Evolutionary conservation across 1,140 invertebrate species (phyloP).

Genomic region (Ylistrum balloti): DNA sequence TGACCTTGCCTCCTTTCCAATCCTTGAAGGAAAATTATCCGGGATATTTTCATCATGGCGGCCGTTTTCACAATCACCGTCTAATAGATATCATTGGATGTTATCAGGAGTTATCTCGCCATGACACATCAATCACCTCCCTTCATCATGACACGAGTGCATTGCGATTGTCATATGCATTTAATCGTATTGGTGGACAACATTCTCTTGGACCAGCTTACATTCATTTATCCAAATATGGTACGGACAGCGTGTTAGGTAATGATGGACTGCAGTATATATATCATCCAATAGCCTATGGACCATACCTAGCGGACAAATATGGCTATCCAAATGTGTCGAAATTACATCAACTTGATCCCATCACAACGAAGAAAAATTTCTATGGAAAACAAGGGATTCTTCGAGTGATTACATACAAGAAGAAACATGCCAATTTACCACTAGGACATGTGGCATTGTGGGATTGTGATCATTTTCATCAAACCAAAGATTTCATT

Average conservation of each 20-base stretch:
- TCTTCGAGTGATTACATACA: conserved; percentile 78
- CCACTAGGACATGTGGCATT: conserved; percentile 79
- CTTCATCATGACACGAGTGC: conserved; percentile 78
- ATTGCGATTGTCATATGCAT: conserved; percentile 75
- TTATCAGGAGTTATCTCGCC: conserved; percentile 51
- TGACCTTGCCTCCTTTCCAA: conserved; percentile 71
- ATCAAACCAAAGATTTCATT: conserved; percentile 78
- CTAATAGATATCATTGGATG: conserved; percentile 70
- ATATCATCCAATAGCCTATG: conserved; percentile 79
- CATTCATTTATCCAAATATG: conserved; percentile 76
- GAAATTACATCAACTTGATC: conserved; percentile 74
- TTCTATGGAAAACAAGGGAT: conserved; percentile 79
- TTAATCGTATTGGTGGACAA: conserved; percentile 76
- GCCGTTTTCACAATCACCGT: conserved; percentile 72
- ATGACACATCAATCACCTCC: conserved; percentile 46
- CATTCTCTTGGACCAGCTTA: conserved; percentile 75
- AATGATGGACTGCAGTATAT: conserved; percentile 76
- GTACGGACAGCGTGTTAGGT: conserved; percentile 75
- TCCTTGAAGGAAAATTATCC: conserved; percentile 73
- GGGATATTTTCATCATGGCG: conserved; percentile 77
- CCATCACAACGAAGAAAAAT: conserved; percentile 73
- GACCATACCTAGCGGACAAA: conserved; percentile 79
- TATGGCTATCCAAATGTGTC: conserved; percentile 79
- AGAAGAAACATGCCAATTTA: conserved; percentile 72
- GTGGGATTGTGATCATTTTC: conserved; percentile 80